Evolutionary conservation across 2,888 invertebrate genomes (phyloP).

Genomic region (Dolichomitus sp.): DNA sequence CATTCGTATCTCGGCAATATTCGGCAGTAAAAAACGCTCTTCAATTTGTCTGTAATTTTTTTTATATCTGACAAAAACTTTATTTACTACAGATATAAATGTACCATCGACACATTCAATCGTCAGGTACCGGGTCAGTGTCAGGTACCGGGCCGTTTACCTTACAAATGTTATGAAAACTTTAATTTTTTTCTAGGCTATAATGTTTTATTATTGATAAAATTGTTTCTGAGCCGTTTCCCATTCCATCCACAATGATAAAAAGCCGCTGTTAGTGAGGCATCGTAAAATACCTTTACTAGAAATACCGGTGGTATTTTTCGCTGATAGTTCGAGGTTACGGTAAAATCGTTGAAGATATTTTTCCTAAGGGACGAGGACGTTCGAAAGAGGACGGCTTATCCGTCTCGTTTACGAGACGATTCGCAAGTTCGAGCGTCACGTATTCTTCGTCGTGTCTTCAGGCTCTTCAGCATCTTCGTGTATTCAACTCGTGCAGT

Average conservation of each 20-base stretch:
- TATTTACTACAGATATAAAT: no score
- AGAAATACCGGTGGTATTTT: constrained; percentile 17
- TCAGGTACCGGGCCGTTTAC: no score
- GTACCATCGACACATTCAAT: no score
- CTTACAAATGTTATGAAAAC: background rate
- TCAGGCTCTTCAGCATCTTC: constrained; percentile 7
- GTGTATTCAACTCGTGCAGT: constrained; percentile 1
- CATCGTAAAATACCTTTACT: constrained; percentile 7
- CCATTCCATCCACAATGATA: background rate
- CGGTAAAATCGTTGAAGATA: constrained; percentile 34
- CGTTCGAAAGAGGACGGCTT: constrained; percentile 7
- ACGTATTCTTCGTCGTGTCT: constrained; percentile 21
- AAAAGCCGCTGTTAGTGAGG: background rate
- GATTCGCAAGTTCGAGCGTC: constrained; percentile 9
- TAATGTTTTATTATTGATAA: background rate
- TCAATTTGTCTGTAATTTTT: no score
- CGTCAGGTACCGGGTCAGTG: no score
- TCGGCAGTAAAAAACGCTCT: no score
- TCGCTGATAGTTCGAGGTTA: constrained; percentile 28
- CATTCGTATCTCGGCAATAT: no score
- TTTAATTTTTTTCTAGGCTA: background rate
- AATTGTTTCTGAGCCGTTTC: background rate
- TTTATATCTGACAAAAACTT: no score
- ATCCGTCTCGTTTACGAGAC: constrained; percentile 54
- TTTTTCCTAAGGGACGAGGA: constrained; percentile 26